phyloP scores from a whole-genome alignment of 2,797 vertebrate species.

The Sebastes reedi region DNA sequence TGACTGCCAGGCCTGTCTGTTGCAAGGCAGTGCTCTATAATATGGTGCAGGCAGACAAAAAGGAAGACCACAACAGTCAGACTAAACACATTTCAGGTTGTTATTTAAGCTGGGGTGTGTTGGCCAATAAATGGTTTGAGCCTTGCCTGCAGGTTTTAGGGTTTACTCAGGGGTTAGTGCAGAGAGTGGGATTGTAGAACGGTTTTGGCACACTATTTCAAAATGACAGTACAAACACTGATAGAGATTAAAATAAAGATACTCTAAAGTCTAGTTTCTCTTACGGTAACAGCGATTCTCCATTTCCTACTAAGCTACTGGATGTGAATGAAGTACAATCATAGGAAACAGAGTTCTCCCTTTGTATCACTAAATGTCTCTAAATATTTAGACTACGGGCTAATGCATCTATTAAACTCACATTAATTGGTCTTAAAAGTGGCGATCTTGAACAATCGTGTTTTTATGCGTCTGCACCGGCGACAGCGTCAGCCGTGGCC shows the following conservation, averaged over 20 bases:
- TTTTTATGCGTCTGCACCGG: background rate
- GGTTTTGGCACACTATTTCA: slow-evolving; percentile 35
- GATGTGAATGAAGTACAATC: background rate
- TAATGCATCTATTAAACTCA: background rate
- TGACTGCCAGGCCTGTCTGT: background rate
- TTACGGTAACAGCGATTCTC: background rate
- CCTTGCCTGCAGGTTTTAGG: slow-evolving; percentile 38
- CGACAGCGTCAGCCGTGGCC: background rate
- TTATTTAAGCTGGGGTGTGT: slow-evolving; percentile 34
- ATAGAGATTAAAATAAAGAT: slow-evolving; percentile 34
- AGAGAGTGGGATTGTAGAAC: slow-evolving; percentile 34
- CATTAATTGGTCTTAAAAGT: background rate
- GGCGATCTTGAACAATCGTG: background rate
- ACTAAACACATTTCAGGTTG: slow-evolving; percentile 34
- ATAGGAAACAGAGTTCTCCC: background rate
- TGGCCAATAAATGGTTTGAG: slow-evolving; percentile 49
- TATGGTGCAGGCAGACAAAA: background rate
- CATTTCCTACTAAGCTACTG: slow-evolving; percentile 9
- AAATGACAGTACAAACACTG: slow-evolving; percentile 35
- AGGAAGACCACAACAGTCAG: slow-evolving; percentile 11
- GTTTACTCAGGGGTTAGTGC: slow-evolving; percentile 49
- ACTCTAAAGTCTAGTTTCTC: slow-evolving; percentile 13
- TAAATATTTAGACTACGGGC: background rate
- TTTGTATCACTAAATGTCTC: background rate
- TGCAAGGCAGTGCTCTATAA: background rate